These are phyloP conservation scores for Aspidapion aeneum DNA, from an alignment of 2,888 invertebrate genomes.

Conservation along the genomic window DNA sequence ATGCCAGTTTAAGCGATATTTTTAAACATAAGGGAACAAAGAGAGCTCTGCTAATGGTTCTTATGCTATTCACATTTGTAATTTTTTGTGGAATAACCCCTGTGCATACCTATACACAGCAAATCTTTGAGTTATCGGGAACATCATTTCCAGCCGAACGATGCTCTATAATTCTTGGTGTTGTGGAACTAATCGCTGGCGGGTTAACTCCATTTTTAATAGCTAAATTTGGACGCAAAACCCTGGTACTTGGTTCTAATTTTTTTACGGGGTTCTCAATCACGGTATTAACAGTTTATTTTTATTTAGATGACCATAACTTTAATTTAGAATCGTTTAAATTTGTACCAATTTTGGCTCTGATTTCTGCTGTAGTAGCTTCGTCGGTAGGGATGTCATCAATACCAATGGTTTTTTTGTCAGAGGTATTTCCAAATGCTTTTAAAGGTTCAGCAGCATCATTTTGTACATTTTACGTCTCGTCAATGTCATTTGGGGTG, in stretches of 20 bases:
- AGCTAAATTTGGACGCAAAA: conserved; percentile 71
- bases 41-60: conserved; percentile 72
- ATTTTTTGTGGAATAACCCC: conserved; percentile 82
- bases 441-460: neutral
- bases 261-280: neutral
- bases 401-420: neutral
- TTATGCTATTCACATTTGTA: conserved; percentile 74
- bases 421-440: neutral
- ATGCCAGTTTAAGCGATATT: conserved; percentile 35
- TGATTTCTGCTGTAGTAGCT: neutral
- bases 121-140: conserved; percentile 67
- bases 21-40: conserved; percentile 62
- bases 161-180: conserved; percentile 74
- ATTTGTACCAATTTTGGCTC: neutral
- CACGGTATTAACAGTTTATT: neutral
- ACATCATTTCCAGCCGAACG: conserved; percentile 54
- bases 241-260: conserved; percentile 45
- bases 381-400: neutral
- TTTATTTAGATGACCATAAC: neutral
- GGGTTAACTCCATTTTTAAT: conserved; percentile 69
- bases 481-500: neutral
- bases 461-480: neutral
- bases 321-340: neutral
- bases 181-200: conserved; percentile 73
- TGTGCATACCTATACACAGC: conserved; percentile 73